Conservation (phyloP, 2,888 invertebrate genomes). For the Neuroscelio doddi region DNA sequence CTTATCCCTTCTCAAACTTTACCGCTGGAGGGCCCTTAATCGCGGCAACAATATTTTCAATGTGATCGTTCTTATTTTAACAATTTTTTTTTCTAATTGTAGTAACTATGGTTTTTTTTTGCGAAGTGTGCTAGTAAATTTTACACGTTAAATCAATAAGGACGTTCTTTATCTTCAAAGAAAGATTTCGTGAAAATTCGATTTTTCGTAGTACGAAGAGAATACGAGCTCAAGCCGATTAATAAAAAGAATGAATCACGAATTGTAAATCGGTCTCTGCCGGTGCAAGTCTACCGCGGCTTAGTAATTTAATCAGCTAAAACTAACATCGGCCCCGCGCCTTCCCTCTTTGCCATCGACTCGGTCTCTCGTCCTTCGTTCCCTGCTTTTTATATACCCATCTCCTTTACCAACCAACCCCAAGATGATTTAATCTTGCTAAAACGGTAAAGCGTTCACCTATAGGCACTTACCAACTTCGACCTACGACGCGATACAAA, state of each 20-base stretch:
- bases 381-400: conserved; percentile 52
- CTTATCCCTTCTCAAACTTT: no score
- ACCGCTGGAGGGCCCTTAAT: no score
- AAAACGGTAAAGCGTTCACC: conserved; percentile 65
- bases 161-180: no score
- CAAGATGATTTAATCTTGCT: conserved; percentile 71
- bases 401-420: conserved; percentile 59
- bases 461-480: conserved; percentile 58
- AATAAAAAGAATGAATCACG: conserved; percentile 67
- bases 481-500: conserved; percentile 59
- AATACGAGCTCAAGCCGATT: conserved; percentile 60
- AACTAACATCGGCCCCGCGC: conserved; percentile 67
- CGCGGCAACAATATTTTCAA: no score
- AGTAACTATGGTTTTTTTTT: no score
- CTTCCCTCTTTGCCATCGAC: conserved; percentile 42
- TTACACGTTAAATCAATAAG: no score
- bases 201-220: conserved; percentile 38
- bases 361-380: conserved; percentile 38
- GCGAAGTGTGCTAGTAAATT: no score
- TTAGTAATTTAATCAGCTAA: conserved; percentile 72
- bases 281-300: conserved; percentile 66
- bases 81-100: no score
- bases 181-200: conserved; percentile 20
- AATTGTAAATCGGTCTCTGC: conserved; percentile 65
- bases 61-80: no score